Percentiles rank a stretch among this genome's conserved stretches.
Conservation (phyloP, 2,113 vertebrate genomes). For the Rutilus rutilus region DNA sequence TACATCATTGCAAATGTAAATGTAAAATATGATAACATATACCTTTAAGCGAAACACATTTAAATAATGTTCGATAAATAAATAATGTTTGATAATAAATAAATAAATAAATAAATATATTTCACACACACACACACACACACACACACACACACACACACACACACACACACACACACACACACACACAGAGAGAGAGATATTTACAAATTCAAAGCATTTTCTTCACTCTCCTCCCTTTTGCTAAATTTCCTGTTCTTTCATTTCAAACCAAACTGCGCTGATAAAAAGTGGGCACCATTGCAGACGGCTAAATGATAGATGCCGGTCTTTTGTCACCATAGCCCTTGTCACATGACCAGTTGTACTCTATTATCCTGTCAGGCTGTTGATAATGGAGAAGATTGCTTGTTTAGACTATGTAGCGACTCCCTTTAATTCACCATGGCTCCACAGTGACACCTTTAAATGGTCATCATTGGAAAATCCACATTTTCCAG, state of each 20-base stretch:
- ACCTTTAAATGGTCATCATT: constrained; percentile 90
- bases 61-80: not conserved
- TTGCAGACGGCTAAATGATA: constrained; percentile 54
- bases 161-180: too few relatives aligned
- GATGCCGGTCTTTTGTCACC: constrained; percentile 58
- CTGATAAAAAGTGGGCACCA: not conserved
- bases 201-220: not conserved
- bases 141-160: too few relatives aligned
- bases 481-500: constrained; percentile 88
- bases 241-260: not conserved
- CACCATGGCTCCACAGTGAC: constrained; percentile 92
- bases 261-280: not conserved
- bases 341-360: constrained; percentile 69
- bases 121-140: too few relatives aligned
- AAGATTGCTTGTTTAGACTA: constrained; percentile 94
- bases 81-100: not conserved
- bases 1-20: too few relatives aligned
- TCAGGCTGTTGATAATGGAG: constrained; percentile 84
- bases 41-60: not conserved
- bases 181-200: too few relatives aligned
- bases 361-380: constrained; percentile 88
- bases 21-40: not conserved
- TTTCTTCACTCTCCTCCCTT: not conserved
- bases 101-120: not conserved
- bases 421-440: constrained; percentile 87